Evolutionary conservation across 1,140 invertebrate species (phyloP).

Genomic region (Teleogryllus occipitalis): DNA sequence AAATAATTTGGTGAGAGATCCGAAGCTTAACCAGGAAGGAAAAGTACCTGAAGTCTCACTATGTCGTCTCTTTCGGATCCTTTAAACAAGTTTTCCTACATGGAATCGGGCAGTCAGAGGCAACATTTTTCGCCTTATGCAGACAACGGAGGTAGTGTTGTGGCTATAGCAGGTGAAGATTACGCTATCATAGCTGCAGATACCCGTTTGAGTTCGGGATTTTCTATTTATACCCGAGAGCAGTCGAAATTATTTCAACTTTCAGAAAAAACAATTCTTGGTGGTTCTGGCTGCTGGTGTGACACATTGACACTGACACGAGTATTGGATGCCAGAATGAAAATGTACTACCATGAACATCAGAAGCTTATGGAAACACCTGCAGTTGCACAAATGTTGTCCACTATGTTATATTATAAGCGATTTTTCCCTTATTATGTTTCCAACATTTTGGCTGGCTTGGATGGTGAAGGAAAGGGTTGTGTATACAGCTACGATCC

Average conservation of each 20-base stretch:
- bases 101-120: background rate
- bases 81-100: background rate
- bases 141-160: conserved; percentile 56
- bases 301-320: conserved; percentile 90
- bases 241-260: conserved; percentile 77
- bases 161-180: conserved; percentile 89
- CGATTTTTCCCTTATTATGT: conserved; percentile 99
- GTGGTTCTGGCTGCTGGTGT: conserved; percentile 91
- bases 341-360: conserved; percentile 94
- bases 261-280: conserved; percentile 76
- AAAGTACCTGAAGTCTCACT: background rate
- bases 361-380: conserved; percentile 86
- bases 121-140: conserved; percentile 34
- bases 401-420: conserved; percentile 92
- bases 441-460: conserved; percentile 86
- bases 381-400: conserved; percentile 90
- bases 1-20: too few species aligned
- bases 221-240: conserved; percentile 78
- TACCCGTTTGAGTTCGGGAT: conserved; percentile 86
- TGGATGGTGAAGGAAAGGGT: conserved; percentile 82
- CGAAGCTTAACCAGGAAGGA: too few species aligned
- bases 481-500: conserved; percentile 95
- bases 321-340: conserved; percentile 75
- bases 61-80: background rate
- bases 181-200: conserved; percentile 80